Percentiles rank a stretch among this genome's conserved stretches.
These are phyloP conservation scores for Onchidella celtica DNA, from an alignment of 2,888 invertebrate species.

Conservation along the genomic window DNA sequence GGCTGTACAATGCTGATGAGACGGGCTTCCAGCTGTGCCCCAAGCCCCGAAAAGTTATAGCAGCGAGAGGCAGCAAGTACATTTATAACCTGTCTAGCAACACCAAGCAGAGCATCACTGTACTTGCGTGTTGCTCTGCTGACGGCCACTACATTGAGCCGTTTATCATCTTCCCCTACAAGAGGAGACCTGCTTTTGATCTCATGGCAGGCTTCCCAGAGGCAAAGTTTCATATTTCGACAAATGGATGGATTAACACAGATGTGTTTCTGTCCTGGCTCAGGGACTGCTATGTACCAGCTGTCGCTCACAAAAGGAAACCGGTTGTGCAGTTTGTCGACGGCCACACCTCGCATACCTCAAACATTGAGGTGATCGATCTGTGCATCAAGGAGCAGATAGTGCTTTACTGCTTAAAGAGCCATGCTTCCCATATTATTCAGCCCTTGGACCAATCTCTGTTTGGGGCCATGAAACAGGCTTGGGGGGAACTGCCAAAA, in stretches of 20 bases:
- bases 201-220: background rate
- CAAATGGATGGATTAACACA: background rate
- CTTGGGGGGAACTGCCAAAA: no score
- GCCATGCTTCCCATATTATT: no score
- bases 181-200: background rate
- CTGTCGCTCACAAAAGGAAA: no score
- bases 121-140: no score
- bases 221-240: background rate
- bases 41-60: background rate
- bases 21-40: conserved; percentile 16
- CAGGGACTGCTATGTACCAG: no score
- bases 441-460: no score
- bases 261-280: background rate
- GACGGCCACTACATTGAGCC: conserved; percentile 13
- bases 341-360: no score
- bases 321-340: no score
- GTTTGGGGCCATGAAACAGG: no score
- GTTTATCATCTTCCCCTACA: conserved; percentile 23
- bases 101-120: background rate
- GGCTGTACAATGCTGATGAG: conserved; percentile 19
- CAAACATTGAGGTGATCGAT: no score
- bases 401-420: no score
- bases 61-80: background rate
- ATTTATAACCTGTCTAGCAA: background rate
- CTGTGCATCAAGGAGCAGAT: no score